Base-by-base conservation (phyloP, 1,140 invertebrate genomes). In the Drosophila subobscura region DNA sequence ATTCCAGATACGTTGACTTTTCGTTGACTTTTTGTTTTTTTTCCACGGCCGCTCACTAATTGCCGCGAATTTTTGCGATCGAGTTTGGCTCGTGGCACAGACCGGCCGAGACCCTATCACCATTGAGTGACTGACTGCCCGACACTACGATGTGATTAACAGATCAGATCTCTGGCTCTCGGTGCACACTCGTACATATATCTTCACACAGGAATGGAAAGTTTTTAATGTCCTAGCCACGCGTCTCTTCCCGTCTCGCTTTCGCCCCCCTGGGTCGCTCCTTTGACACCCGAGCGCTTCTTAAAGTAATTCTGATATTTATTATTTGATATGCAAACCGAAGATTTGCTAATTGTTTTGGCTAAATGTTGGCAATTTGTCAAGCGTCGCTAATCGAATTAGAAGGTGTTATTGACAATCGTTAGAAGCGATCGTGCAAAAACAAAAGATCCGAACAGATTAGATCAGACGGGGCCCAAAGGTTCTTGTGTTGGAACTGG, bases 301-400 rank as follows among this genome's bases (percentile, higher is more conserved):
- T 64, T 3, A 41, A 37, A 12, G 49, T 2, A 14, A 51, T 49
- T 59, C 63, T 54, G 42, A 29, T 37, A 41, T 59, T 64, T 53
- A 25, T 25, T 52, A 59, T 64, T 59, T 74, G 8, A 10, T 12
- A 37, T 4, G 57, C 23, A 27, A 33, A 79, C 65, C 75, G 58
- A 64, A 47, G 16, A 72, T 57, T 37, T 63, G 71, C 64, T 60
- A 88, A 79, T 78, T 64, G 60, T 44, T 44, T 51, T 76, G 59
- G 59, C 52, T 72, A 70, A 81, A 79, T 88, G 78, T 67, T 44
- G 47, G 5, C 22, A 88, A 68, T 72, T 86, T 60, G 55, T 75
- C 46, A 52, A 53, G 56, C 49, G 23, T 37, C 68, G 77, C 72
- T 89, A 88, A 89, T 89, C 49, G 27, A 88, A 79, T 89, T 79